Conservation (phyloP, 2,797 vertebrate species). For the Tympanoctomys barrerae region DNA sequence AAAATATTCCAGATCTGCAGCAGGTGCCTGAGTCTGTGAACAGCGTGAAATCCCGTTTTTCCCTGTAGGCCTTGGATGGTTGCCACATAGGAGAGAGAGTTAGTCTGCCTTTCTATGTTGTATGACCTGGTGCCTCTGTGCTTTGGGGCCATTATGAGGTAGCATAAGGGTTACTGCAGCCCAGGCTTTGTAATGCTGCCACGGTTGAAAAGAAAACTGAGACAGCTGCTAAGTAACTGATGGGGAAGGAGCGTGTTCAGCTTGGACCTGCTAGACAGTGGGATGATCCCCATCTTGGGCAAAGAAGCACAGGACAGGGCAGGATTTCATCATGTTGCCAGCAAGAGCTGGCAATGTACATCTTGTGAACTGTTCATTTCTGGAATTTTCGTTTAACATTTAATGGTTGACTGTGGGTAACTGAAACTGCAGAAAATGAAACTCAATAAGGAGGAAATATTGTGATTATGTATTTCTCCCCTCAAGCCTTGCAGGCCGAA, state of each 20-base stretch:
- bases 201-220: neutral
- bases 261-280: too few relatives aligned
- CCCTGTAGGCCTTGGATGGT: neutral
- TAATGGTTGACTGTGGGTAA: neutral
- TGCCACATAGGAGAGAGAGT: neutral
- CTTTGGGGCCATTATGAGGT: neutral
- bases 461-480: neutral
- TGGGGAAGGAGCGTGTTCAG: neutral
- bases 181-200: neutral
- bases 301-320: neutral
- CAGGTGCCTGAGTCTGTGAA: neutral
- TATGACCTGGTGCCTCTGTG: neutral
- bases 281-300: neutral
- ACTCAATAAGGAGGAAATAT: neutral
- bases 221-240: neutral
- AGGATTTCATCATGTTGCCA: neutral
- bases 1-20: neutral
- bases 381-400: neutral
- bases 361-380: neutral
- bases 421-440: neutral
- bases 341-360: neutral
- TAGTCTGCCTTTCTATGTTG: neutral
- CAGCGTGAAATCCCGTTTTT: neutral
- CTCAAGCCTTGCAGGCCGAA: neutral
- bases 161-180: neutral